Evolutionary conservation across 2,797 vertebrate species (phyloP).

Genomic region (Neosalanx taihuensis): DNA sequence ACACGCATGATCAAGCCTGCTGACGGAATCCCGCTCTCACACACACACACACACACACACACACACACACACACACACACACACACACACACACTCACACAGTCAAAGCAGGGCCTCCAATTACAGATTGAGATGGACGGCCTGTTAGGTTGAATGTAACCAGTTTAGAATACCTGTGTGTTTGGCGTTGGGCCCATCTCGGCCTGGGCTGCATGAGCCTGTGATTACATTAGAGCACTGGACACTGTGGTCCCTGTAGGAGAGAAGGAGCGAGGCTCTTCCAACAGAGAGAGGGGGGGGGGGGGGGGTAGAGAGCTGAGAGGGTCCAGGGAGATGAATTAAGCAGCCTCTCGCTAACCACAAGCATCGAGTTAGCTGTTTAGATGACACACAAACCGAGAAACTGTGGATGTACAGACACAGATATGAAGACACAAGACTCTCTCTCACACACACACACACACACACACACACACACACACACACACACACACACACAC

Average conservation of each 20-base stretch:
- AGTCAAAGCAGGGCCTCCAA: conserved; percentile 25
- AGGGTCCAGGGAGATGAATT: conserved; percentile 42
- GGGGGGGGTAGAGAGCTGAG: conserved; percentile 25
- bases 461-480: neutral
- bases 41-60: too few species aligned
- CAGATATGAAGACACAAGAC: neutral
- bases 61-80: too few species aligned
- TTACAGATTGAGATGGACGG: conserved; percentile 47
- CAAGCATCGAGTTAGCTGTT: conserved; percentile 4
- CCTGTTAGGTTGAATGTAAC: conserved; percentile 66
- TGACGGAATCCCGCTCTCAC: conserved; percentile 9
- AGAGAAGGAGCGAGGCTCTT: conserved; percentile 15
- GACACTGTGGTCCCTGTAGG: conserved; percentile 39
- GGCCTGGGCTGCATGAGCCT: conserved; percentile 39
- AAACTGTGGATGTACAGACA: neutral
- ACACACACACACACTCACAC: too few species aligned
- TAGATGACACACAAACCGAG: neutral
- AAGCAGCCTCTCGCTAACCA: conserved; percentile 41
- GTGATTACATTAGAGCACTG: conserved; percentile 56
- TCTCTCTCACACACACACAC: neutral
- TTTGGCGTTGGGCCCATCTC: conserved; percentile 56
- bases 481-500: conserved; percentile 15
- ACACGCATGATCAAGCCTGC: conserved; percentile 69
- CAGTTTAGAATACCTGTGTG: conserved; percentile 62
- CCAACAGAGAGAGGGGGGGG: neutral